Base-by-base conservation (phyloP, 2,113 vertebrate genomes). In the Ceyx margarethae region DNA sequence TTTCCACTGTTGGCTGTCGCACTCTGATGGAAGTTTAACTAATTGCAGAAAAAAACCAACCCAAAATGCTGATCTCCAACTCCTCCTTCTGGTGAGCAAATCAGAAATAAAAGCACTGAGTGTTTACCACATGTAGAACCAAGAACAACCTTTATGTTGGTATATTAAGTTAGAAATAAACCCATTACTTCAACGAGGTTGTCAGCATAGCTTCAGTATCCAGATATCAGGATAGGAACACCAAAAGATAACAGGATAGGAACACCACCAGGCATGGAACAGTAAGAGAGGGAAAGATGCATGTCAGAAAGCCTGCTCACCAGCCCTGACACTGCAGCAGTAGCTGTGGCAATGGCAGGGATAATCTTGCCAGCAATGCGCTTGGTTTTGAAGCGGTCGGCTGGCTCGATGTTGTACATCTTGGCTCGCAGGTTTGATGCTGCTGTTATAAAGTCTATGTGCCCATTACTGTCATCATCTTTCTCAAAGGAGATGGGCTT, bases 291-390 rank as follows among this genome's bases (percentile, higher is more conserved):
- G 43, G 19, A 40, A 58, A 77, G 4, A 31, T 1, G 15, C 11
- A 28, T 33, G 74, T 85, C 35, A 22, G 62, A 58, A 53, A 87
- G 80, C 75, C 37, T 68, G 85, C 98, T 97, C 87, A 99, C 99
- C 98, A 99, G 96, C 66, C 99, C 99, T 54, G 99, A 99, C 21
- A 99, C 99, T 15, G 99, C 98, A 66, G 99, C 99, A 31, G 99
- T 99, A 57, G 99, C 98, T n/a, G 99, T 99, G 89, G 99, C 99
- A 62, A 99, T 99, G 29, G 99, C 99, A 31, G 99, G 99, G 94
- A 99, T 99, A 91, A 99, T 99, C 97, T 99, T 99, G 12, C 99
- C 99, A 54, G 99, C 99, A 62, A 99, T 99, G 54, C 99, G 98
- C 87, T 99, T 99, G 80, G 99, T 99, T 98, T 99, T 99, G 46